Evolutionary conservation across 2,888 invertebrate species (phyloP).

Genomic region (Magallana nippona): DNA sequence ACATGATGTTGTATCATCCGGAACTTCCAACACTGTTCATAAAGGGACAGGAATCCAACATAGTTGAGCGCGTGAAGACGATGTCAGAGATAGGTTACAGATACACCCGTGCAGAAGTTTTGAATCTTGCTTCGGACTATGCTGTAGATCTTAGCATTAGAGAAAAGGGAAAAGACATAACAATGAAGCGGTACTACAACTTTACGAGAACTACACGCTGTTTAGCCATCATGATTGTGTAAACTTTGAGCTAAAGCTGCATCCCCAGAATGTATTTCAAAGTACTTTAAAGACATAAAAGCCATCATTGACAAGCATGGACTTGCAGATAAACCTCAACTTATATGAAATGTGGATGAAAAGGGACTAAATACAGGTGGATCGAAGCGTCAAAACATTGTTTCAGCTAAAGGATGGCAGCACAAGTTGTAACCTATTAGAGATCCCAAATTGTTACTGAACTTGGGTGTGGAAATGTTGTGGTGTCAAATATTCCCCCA

Average conservation of each 20-base stretch:
- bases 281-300: constrained; percentile 51
- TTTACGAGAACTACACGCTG: constrained; percentile 51
- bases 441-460: constrained; percentile 42
- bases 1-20: constrained; percentile 34
- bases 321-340: constrained; percentile 50
- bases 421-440: constrained; percentile 46
- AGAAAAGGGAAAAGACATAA: constrained; percentile 43
- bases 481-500: not conserved
- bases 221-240: constrained; percentile 44
- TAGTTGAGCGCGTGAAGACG: constrained; percentile 39
- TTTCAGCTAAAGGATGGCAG: constrained; percentile 29
- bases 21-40: constrained; percentile 45
- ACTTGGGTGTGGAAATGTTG: constrained; percentile 12
- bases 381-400: constrained; percentile 48
- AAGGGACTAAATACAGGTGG: constrained; percentile 43
- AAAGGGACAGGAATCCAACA: constrained; percentile 40
- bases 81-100: constrained; percentile 48
- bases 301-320: constrained; percentile 48
- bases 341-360: constrained; percentile 57
- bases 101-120: constrained; percentile 49
- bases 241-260: constrained; percentile 48
- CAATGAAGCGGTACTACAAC: constrained; percentile 50
- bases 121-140: constrained; percentile 54
- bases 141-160: constrained; percentile 48
- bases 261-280: constrained; percentile 2